These are phyloP conservation scores for Liasis olivaceus DNA, from an alignment of 2,797 vertebrate genomes.

Conservation along the genomic window DNA sequence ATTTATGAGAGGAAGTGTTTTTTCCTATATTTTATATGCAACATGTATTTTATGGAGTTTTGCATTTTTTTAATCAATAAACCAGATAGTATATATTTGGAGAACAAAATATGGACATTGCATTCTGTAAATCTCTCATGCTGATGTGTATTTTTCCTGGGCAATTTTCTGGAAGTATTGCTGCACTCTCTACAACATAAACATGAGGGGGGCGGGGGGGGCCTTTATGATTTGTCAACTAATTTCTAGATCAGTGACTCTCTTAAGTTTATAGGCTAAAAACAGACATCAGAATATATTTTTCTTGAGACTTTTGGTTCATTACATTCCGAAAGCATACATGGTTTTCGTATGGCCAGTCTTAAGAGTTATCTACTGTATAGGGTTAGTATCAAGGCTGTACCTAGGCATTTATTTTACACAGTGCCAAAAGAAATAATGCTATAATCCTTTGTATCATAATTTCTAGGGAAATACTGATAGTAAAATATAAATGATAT, in stretches of 20 bases:
- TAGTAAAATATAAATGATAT: neutral
- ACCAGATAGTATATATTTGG: too few relatives aligned
- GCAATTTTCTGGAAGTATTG: too few relatives aligned
- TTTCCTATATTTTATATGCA: too few relatives aligned
- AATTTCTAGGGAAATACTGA: neutral
- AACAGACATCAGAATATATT: neutral
- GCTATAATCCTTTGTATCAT: neutral
- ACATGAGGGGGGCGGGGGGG: neutral
- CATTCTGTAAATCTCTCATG: too few relatives aligned
- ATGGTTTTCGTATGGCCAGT: constrained; percentile 37
- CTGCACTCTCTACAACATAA: neutral
- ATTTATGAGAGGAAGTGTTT: too few relatives aligned
- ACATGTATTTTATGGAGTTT: too few relatives aligned
- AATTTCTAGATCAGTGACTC: neutral
- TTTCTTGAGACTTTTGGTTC: constrained; percentile 41
- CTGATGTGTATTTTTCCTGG: too few relatives aligned
- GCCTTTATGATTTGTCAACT: constrained; percentile 3
- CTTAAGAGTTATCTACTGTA: constrained; percentile 27
- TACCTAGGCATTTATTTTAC: constrained; percentile 23
- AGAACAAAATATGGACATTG: too few relatives aligned
- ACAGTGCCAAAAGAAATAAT: constrained; percentile 24
- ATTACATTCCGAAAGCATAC: constrained; percentile 42
- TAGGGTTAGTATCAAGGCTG: constrained; percentile 7
- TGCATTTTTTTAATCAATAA: too few relatives aligned
- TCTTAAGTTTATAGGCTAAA: neutral